Percentiles rank a stretch among this genome's conserved stretches.
phyloP scores from a whole-genome alignment of 2,888 invertebrate species.

The Athalia rosae region DNA sequence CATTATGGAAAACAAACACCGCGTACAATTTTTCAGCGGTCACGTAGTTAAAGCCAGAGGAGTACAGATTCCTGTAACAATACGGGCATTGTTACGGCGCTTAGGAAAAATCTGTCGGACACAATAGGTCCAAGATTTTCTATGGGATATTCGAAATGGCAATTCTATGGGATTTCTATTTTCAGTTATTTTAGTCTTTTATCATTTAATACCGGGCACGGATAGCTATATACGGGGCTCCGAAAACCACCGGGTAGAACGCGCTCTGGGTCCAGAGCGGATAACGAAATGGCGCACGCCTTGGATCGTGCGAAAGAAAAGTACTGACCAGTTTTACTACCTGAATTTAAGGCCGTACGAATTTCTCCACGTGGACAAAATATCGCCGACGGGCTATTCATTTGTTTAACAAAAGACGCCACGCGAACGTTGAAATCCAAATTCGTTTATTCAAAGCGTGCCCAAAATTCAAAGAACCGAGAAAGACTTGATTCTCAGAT shows the following conservation, averaged over 20 bases:
- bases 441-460: background rate
- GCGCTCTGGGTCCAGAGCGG: background rate
- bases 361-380: background rate
- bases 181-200: constrained; percentile 50
- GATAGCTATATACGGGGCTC: background rate
- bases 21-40: constrained; percentile 12
- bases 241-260: too few relatives aligned
- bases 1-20: constrained; percentile 28
- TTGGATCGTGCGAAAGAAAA: constrained; percentile 23
- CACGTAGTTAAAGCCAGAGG: constrained; percentile 48
- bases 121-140: constrained; percentile 52
- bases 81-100: constrained; percentile 57
- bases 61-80: constrained; percentile 57
- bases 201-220: constrained; percentile 45
- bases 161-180: constrained; percentile 49
- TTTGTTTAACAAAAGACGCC: constrained; percentile 39
- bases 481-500: constrained; percentile 31
- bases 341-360: too few relatives aligned
- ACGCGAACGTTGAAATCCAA: constrained; percentile 8
- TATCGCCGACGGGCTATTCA: background rate
- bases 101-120: constrained; percentile 53
- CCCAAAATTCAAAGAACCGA: background rate
- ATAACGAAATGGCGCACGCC: constrained; percentile 53
- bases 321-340: background rate
- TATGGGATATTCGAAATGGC: constrained; percentile 46